Conservation (phyloP, 1,140 invertebrate species). For the Meteorus sp. region DNA sequence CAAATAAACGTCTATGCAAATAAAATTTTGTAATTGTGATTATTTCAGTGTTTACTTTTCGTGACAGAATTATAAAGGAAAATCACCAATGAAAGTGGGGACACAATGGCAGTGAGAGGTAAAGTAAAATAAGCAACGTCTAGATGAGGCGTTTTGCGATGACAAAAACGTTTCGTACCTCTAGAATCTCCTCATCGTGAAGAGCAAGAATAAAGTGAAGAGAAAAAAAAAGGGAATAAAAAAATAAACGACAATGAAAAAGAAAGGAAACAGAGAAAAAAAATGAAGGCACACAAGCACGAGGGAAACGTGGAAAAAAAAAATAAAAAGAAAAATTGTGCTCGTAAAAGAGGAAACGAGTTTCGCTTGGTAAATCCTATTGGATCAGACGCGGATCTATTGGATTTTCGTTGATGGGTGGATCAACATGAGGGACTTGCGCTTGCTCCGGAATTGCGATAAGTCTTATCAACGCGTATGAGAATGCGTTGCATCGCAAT, state of each 20-base stretch:
- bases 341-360: neutral
- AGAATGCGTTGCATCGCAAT: constrained; percentile 1
- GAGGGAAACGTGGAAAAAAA: neutral
- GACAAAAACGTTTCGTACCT: constrained; percentile 9
- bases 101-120: too few relatives aligned
- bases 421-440: neutral
- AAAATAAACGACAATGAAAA: neutral
- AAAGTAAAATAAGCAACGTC: too few relatives aligned
- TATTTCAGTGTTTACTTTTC: too few relatives aligned
- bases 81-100: too few relatives aligned
- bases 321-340: neutral
- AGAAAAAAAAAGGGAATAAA: neutral
- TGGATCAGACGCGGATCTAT: constrained; percentile 1
- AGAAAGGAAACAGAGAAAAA: neutral
- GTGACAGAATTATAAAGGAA: too few relatives aligned
- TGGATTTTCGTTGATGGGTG: constrained; percentile 10
- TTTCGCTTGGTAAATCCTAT: neutral
- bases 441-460: constrained; percentile 2
- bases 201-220: neutral
- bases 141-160: neutral
- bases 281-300: neutral
- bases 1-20: too few relatives aligned
- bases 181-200: constrained; percentile 13
- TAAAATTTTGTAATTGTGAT: too few relatives aligned
- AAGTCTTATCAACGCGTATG: neutral